These are phyloP conservation scores for Petrophora chlorosata DNA, from an alignment of 2,888 invertebrate species.

Conservation along the genomic window DNA sequence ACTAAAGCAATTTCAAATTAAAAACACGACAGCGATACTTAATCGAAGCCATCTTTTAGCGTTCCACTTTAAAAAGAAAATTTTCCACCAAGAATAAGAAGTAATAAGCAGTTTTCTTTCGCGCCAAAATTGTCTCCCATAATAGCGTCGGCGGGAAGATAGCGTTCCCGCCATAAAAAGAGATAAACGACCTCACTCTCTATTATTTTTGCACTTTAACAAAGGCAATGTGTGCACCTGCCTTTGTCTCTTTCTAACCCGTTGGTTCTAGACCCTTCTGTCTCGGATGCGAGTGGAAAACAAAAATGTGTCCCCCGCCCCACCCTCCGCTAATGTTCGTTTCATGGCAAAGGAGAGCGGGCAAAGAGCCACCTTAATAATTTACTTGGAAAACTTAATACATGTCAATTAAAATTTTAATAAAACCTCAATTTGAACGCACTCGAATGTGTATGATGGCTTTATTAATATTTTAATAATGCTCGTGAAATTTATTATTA, in stretches of 20 bases:
- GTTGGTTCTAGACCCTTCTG: conserved; percentile 42
- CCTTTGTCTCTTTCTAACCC: conserved; percentile 71
- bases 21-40: conserved; percentile 26
- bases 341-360: conserved; percentile 64
- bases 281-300: conserved; percentile 72
- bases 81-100: conserved; percentile 71
- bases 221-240: conserved; percentile 81
- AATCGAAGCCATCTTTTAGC: conserved; percentile 20
- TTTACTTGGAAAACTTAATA: conserved; percentile 78
- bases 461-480: conserved; percentile 75
- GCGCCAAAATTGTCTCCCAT: conserved; percentile 83
- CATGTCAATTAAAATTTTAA: conserved; percentile 82
- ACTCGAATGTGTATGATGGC: conserved; percentile 62
- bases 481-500: conserved; percentile 44
- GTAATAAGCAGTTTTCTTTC: conserved; percentile 84
- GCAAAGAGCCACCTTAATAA: conserved; percentile 73
- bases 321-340: conserved; percentile 72
- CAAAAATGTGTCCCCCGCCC: conserved; percentile 76
- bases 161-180: conserved; percentile 81
- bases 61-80: conserved; percentile 34
- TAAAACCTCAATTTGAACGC: conserved; percentile 65
- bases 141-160: conserved; percentile 80
- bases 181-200: conserved; percentile 83
- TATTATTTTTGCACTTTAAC: conserved; percentile 83
- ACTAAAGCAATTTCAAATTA: conserved; percentile 2